Base-by-base conservation (phyloP, 2,888 invertebrate species). In the Icerya purchasi region DNA sequence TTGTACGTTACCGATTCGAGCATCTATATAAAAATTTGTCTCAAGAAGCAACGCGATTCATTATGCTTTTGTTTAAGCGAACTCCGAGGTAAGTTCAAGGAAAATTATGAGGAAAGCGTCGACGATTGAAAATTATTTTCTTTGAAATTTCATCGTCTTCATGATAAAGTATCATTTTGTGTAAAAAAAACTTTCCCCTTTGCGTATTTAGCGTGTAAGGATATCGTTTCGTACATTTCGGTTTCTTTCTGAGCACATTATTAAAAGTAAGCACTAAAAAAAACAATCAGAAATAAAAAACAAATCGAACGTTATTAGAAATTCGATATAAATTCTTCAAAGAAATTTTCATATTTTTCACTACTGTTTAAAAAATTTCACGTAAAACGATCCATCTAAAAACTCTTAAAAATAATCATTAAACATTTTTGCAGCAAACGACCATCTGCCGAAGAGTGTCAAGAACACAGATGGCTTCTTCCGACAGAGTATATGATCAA, bases 391-490 rank as follows among this genome's bases (percentile, higher is more conserved):
- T 10, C 1, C n/a, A 23, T 55, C 52, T 49, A 49, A 58, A 22
- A 36, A 58, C 62, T 56, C 60, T 59, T 62, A 63, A 20, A 52
- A 14, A 8, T 57, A 54, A 36, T 65, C 62, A 64, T 62, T n/a
- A n/a, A n/a, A n/a, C n/a, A n/a, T n/a, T n/a, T 64, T 74, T 76
- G 58, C 69, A 91, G 90, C 66, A 94, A 96, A 80, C 79, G 97
- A 68, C 92, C 96, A 64, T 81, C 86, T 54, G 84, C 88, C 0
- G 94, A 94, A 71, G 96, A 97, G 72, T 92, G 92, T 68, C 80
- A 89, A 70, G 93, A 94, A 70, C 93, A 96, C 73, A 83, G 93
- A 71, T 97, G 97, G 96, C 78, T 98, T 60, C 78, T 88, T 66
- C 85, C 89, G 52, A 85, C 86, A 50, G 92, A 94, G 71, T 88